Percentiles rank a stretch among this genome's conserved stretches.
phyloP scores from a whole-genome alignment of 2,888 invertebrate species.

The Chrysolina oricalcia region DNA sequence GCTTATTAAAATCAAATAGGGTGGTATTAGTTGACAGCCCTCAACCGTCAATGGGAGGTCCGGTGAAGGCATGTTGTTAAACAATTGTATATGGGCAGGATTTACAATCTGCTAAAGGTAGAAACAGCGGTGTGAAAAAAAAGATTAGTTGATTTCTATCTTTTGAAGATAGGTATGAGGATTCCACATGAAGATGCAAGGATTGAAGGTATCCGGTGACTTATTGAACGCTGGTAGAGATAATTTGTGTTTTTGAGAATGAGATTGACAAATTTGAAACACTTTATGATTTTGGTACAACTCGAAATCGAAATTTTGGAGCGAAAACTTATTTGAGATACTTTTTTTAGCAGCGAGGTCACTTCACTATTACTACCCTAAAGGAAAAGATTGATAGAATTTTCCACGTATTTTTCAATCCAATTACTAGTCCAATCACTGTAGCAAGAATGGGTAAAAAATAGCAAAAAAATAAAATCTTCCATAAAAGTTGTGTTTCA shows the following conservation, averaged over 20 bases:
- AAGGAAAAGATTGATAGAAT: too few species aligned
- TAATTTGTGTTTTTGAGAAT: background rate
- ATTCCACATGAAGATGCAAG: background rate
- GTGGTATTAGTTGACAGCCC: slow-evolving; percentile 58
- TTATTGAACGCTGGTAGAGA: background rate
- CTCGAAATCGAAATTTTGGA: too few species aligned
- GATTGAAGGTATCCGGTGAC: background rate
- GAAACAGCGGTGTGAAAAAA: slow-evolving; percentile 49
- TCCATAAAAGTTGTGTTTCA: too few species aligned
- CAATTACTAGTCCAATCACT: too few species aligned
- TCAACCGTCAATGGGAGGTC: slow-evolving; percentile 66
- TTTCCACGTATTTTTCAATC: too few species aligned
- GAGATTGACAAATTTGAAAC: too few species aligned
- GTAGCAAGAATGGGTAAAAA: too few species aligned
- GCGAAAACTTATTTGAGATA: too few species aligned
- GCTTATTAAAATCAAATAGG: slow-evolving; percentile 27
- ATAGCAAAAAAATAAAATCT: too few species aligned
- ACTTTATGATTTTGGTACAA: too few species aligned
- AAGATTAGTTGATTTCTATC: slow-evolving; percentile 50
- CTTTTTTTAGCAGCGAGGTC: too few species aligned
- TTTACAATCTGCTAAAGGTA: slow-evolving; percentile 55
- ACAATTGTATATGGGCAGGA: slow-evolving; percentile 61
- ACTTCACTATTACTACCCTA: too few species aligned
- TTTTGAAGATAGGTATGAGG: slow-evolving; percentile 1
- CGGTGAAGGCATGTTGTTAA: slow-evolving; percentile 66